These are phyloP conservation scores for Acanthopagrus latus DNA, from an alignment of 2,797 vertebrate genomes.

Conservation along the genomic window DNA sequence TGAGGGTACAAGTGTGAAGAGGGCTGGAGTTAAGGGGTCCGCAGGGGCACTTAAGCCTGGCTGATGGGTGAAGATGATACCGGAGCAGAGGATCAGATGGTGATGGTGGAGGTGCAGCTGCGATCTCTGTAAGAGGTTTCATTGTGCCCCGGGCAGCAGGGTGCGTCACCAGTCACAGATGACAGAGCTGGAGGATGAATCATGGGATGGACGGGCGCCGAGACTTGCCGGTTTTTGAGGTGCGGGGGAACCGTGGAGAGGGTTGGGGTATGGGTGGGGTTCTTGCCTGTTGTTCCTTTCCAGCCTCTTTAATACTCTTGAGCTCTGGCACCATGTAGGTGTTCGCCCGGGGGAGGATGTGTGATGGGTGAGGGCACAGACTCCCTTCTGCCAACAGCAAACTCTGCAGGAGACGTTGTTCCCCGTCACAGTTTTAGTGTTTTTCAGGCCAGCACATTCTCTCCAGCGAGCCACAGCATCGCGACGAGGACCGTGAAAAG, in stretches of 20 bases:
- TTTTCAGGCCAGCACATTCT: neutral
- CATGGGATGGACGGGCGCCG: conserved; percentile 67
- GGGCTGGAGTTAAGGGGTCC: conserved; percentile 34
- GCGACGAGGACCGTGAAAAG: neutral
- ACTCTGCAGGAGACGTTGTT: conserved; percentile 50
- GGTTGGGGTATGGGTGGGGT: conserved; percentile 57
- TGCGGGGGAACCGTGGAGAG: conserved; percentile 45
- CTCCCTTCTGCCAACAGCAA: conserved; percentile 49
- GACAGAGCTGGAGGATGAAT: conserved; percentile 71
- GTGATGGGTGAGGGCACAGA: conserved; percentile 44
- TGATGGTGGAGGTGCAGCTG: conserved; percentile 63
- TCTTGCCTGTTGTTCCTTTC: conserved; percentile 61
- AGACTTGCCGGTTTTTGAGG: conserved; percentile 60
- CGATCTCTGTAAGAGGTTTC: conserved; percentile 55
- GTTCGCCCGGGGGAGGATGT: conserved; percentile 40
- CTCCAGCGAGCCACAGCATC: neutral
- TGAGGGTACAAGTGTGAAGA: conserved; percentile 57
- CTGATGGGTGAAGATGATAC: conserved; percentile 57
- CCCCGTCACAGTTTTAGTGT: conserved; percentile 7
- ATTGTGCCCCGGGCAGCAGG: conserved; percentile 56
- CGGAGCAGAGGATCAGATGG: conserved; percentile 23
- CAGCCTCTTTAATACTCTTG: conserved; percentile 56
- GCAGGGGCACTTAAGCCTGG: conserved; percentile 17
- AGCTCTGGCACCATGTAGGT: conserved; percentile 51
- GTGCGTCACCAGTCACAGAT: conserved; percentile 71